Base-by-base conservation (phyloP, 2,113 vertebrate species). In the Mellivora capensis region DNA sequence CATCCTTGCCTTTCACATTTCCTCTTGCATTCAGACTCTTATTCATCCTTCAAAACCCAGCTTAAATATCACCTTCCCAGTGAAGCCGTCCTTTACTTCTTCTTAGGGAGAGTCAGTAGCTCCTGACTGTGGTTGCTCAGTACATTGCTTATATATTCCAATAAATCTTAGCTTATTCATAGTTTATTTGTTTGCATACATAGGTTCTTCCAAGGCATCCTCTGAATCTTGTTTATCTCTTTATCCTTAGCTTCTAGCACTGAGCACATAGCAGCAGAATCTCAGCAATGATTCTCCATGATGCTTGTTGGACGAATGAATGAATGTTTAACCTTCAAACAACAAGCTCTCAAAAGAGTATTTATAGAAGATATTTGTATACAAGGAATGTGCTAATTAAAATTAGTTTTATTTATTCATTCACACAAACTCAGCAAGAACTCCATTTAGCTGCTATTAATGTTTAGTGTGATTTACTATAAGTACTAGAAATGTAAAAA, bases 361-460 rank as follows among this genome's bases (percentile, higher is more conserved):
- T 94, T 96, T 94, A 94, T 52, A 96, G 95, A 71, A 94, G 80
- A 79, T 96, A 96, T 95, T 96, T 97, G 97, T 96, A 94, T 86
- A 98, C 96, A 96, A 97, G 93, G 93, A 80, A 74, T 96, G 82
- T 95, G 97, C 94, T 98, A 97, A 98, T 98, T 98, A 98, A 95
- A 97, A 97, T 98, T 97, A 97, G 94, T 91, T 97, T 98, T 98
- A 98, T 98, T 97, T 98, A 98, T 97, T 98, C 97, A 96, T 97
- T 97, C 96, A 97, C 83, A 93, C 97, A 97, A 87, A 96, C 96
- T 71, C 98, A 98, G 97, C 97, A 94, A 86, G 98, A 96, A 93
- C 90, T 91, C 96, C 92, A 91, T 93, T 97, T 94, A 85, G 96
- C 92, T 59, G 87, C 96, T 83, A 90, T 98, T 98, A 98, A 95